These are phyloP conservation scores for Istiophorus platypterus DNA, from an alignment of 2,113 vertebrate genomes.

Conservation along the genomic window DNA sequence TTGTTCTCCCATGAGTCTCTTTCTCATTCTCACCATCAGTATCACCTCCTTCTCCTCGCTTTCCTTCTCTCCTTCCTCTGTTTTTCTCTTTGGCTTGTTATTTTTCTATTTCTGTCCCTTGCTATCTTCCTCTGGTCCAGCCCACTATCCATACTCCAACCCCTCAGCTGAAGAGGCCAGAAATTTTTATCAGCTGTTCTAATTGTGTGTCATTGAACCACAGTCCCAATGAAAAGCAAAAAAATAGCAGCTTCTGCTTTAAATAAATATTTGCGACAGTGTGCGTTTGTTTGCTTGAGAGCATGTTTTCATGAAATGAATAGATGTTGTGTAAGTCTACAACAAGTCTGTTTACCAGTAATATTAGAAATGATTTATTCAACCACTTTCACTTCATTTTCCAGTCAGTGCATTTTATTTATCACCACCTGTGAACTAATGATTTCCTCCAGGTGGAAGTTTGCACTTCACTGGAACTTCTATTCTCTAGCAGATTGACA, in stretches of 20 bases:
- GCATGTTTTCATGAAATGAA: neutral
- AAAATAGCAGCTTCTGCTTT: neutral
- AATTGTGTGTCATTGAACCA: neutral
- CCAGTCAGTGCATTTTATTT: neutral
- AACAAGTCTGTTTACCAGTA: neutral
- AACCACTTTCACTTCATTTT: neutral
- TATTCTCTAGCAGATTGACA: too few relatives aligned
- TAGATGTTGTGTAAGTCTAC: neutral
- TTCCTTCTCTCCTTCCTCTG: neutral
- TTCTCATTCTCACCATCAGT: conserved; percentile 35
- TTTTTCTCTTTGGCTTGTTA: neutral
- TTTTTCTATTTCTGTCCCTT: conserved; percentile 11
- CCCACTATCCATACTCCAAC: neutral
- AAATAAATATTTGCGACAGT: neutral
- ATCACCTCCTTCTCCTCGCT: neutral
- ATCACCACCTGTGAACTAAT: too few relatives aligned
- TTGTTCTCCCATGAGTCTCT: neutral
- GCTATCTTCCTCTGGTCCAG: neutral
- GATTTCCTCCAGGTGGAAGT: too few relatives aligned
- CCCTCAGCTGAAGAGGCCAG: neutral
- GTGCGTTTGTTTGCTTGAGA: neutral
- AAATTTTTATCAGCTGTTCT: conserved; percentile 11
- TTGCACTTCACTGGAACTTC: too few relatives aligned
- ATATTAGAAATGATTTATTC: neutral
- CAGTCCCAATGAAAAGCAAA: neutral